Evolutionary conservation across 2,888 invertebrate genomes (phyloP).

Genomic region (Lithosia quadra): DNA sequence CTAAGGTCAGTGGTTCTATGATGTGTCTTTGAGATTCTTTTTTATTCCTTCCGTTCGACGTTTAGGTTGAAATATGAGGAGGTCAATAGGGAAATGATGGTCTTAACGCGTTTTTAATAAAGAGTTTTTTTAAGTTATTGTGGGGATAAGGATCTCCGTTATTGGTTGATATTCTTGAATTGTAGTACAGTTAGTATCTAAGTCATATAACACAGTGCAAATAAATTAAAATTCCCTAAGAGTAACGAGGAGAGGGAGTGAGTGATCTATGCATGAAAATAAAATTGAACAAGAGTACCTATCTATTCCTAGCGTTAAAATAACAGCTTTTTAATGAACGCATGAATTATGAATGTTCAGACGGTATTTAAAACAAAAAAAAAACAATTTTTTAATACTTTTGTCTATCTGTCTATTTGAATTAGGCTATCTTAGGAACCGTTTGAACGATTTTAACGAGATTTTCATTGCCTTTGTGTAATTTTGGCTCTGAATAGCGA

Average conservation of each 20-base stretch:
- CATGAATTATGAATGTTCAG: too few relatives aligned
- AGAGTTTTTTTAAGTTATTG: not conserved
- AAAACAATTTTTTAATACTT: too few relatives aligned
- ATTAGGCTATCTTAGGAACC: too few relatives aligned
- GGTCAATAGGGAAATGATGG: slow-evolving; percentile 28
- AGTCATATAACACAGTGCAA: not conserved
- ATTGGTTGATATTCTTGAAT: not conserved
- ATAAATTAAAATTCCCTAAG: not conserved
- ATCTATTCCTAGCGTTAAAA: too few relatives aligned
- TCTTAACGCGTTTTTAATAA: not conserved
- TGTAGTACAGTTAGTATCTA: not conserved
- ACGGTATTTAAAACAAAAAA: too few relatives aligned
- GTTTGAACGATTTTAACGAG: too few relatives aligned
- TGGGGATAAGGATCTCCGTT: not conserved
- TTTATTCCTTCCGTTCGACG: slow-evolving; percentile 58
- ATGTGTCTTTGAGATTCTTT: slow-evolving; percentile 64
- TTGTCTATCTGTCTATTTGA: too few relatives aligned
- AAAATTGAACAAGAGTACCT: too few relatives aligned
- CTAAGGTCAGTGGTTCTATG: slow-evolving; percentile 65
- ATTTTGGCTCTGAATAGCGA: too few relatives aligned
- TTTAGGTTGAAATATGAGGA: slow-evolving; percentile 42
- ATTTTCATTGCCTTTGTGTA: too few relatives aligned
- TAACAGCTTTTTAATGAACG: too few relatives aligned
- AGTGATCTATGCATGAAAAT: not conserved
- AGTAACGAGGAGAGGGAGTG: not conserved